A percentile compares a stretch with the other conserved stretches of the same genome.
phyloP scores from a whole-genome alignment of 2,888 invertebrate genomes.

The Clivina fossor region DNA sequence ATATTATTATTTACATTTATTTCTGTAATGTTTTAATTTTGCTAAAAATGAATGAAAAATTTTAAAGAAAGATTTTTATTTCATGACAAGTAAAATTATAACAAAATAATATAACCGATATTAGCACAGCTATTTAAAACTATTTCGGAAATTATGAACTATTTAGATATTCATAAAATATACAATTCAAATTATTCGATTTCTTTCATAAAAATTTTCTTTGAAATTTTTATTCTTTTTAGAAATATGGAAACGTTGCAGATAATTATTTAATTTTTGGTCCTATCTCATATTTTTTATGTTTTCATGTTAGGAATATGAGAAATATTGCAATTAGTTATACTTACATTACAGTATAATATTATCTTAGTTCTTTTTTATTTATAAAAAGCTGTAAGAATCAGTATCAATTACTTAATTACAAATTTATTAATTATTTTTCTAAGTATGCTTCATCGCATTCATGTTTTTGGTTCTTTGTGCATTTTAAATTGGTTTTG shows the following conservation, averaged over 20 bases:
- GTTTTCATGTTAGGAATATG: conserved; percentile 17
- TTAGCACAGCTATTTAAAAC: no score
- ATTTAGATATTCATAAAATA: background rate
- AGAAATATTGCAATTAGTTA: conserved; percentile 15
- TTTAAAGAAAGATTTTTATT: no score
- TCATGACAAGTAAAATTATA: no score
- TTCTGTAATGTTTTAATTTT: no score
- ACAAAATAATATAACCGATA: no score
- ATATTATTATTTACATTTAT: conserved; percentile 17
- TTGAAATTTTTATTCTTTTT: no score
- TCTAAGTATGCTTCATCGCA: background rate
- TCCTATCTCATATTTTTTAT: conserved; percentile 27
- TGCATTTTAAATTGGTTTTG: no score
- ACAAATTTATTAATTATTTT: conserved; percentile 8
- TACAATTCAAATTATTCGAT: conserved; percentile 6
- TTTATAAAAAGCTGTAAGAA: conserved; percentile 30
- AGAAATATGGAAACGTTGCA: no score
- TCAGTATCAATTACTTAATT: no score
- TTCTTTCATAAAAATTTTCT: no score
- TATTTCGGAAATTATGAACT: no score
- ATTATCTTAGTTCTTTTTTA: background rate
- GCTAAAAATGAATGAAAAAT: no score
- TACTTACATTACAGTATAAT: conserved; percentile 10
- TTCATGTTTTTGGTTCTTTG: conserved; percentile 24
- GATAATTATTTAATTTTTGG: conserved; percentile 15